phyloP scores from a whole-genome alignment of 1,140 invertebrate genomes.

The Listronotus oregonensis region DNA sequence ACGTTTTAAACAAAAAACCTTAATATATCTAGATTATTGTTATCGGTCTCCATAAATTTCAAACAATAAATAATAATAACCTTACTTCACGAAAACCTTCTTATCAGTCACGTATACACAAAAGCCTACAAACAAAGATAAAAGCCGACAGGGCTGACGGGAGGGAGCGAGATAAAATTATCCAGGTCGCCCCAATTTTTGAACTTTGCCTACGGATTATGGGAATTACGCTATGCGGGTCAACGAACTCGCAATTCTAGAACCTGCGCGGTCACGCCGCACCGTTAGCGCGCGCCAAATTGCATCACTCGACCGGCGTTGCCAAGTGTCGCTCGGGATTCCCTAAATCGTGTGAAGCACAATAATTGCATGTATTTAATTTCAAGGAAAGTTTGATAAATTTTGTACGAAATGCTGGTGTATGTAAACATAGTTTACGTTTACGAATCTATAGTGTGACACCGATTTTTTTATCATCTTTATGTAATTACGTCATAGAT shows the following conservation, averaged over 20 bases:
- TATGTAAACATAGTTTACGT: too few relatives aligned
- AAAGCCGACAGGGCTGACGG: neutral
- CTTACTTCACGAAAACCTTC: neutral
- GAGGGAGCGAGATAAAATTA: neutral
- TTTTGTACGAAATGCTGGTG: too few relatives aligned
- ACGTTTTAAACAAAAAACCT: too few relatives aligned
- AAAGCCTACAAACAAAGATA: neutral
- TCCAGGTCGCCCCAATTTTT: slow-evolving; percentile 21
- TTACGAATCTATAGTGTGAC: too few relatives aligned
- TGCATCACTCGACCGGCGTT: slow-evolving; percentile 9
- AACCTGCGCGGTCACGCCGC: slow-evolving; percentile 16
- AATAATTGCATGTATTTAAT: too few relatives aligned
- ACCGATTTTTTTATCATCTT: too few relatives aligned
- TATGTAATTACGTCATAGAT: too few relatives aligned
- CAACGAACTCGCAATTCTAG: slow-evolving; percentile 18
- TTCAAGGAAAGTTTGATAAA: too few relatives aligned
- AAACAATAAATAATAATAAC: too few relatives aligned
- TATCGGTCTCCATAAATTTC: too few relatives aligned
- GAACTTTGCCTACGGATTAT: slow-evolving; percentile 18
- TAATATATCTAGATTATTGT: too few relatives aligned
- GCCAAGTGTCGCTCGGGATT: slow-evolving; percentile 1
- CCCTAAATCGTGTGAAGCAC: neutral
- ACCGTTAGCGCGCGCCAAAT: slow-evolving; percentile 26
- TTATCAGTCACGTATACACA: neutral
- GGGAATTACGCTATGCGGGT: slow-evolving; percentile 23